A percentile compares a stretch with the other conserved stretches of the same genome.
These are phyloP conservation scores for Sinocyclocheilus anophthalmus DNA, from an alignment of 2,113 vertebrate genomes.

Conservation along the genomic window DNA sequence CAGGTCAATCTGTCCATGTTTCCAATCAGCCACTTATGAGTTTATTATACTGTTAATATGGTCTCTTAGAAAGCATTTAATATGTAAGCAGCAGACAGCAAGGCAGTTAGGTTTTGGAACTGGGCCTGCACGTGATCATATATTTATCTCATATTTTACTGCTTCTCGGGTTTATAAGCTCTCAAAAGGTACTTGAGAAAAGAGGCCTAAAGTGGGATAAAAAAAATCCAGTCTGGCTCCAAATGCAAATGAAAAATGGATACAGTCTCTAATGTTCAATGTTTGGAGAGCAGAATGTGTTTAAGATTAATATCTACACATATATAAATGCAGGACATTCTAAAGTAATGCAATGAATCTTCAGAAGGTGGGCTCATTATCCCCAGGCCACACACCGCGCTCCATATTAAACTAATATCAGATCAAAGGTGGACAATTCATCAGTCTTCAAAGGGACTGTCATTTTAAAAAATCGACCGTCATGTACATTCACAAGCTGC, in stretches of 20 bases:
- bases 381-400: constrained; percentile 17
- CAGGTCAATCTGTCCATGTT: neutral
- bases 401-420: constrained; percentile 14
- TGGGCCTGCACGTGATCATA: neutral
- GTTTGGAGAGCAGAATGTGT: constrained; percentile 17
- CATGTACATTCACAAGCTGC: constrained; percentile 35
- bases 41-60: neutral
- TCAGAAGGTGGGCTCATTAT: neutral
- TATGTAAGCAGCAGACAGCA: neutral
- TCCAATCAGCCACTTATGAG: neutral
- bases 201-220: constrained; percentile 22
- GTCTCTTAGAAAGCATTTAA: neutral
- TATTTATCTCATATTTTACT: constrained; percentile 37
- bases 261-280: constrained; percentile 18
- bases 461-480: constrained; percentile 14
- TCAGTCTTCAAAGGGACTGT: constrained; percentile 24
- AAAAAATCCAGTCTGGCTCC: constrained; percentile 14
- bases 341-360: constrained; percentile 31
- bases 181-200: constrained; percentile 26
- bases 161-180: neutral
- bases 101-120: constrained; percentile 22
- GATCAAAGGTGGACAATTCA: constrained; percentile 28
- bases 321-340: constrained; percentile 18
- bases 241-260: constrained; percentile 12
- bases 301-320: constrained; percentile 28